These are phyloP conservation scores for Aleiodes testaceus DNA, from an alignment of 2,888 invertebrate genomes.

Conservation along the genomic window DNA sequence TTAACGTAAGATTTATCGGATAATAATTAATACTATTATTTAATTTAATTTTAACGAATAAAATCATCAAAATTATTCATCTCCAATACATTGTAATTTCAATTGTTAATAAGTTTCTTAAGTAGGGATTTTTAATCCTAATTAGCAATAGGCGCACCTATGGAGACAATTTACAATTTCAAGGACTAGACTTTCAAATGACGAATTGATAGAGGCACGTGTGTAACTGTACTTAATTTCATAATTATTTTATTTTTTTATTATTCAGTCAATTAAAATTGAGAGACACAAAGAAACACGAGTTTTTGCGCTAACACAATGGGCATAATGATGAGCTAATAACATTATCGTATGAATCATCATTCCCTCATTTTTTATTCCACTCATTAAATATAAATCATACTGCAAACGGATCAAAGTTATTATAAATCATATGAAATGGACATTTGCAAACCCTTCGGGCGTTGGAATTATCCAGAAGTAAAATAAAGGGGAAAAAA, in stretches of 20 bases:
- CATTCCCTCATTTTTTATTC: neutral
- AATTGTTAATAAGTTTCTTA: too few relatives aligned
- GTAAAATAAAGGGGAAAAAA: neutral
- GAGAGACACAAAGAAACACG: neutral
- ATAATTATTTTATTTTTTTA: conserved; percentile 11
- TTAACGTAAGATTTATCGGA: too few relatives aligned
- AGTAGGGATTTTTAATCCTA: neutral
- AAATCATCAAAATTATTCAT: too few relatives aligned
- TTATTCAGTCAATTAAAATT: neutral
- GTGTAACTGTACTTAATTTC: neutral
- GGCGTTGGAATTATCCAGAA: conserved; percentile 5
- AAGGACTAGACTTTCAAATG: too few relatives aligned
- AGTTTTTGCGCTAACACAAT: neutral
- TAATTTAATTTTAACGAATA: too few relatives aligned
- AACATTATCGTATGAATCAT: conserved; percentile 1
- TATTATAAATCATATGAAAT: conserved; percentile 3
- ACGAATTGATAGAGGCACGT: neutral
- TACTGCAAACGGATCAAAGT: conserved; percentile 9
- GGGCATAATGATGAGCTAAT: conserved; percentile 6
- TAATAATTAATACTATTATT: too few relatives aligned
- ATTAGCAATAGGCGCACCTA: too few relatives aligned
- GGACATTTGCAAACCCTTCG: conserved; percentile 18
- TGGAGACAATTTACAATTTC: too few relatives aligned
- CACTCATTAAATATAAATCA: conserved; percentile 2
- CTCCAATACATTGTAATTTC: too few relatives aligned